Base-by-base conservation (phyloP, 2,888 invertebrate species). In the Amiota minor region DNA sequence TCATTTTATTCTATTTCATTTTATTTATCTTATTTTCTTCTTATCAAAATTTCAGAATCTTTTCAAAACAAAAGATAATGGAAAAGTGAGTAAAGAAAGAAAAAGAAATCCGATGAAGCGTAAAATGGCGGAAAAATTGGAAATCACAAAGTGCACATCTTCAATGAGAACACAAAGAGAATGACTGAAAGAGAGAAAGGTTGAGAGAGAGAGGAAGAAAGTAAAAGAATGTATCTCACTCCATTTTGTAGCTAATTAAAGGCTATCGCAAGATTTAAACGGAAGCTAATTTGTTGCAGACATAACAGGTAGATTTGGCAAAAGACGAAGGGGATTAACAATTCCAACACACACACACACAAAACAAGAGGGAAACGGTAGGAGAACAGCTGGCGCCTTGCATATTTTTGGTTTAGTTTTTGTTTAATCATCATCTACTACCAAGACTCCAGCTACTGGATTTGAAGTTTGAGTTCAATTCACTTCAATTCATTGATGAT, bases 81-180 rank as follows among this genome's bases (percentile, higher is more conserved):
- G 35, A 18, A 59, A 59, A 59, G 18, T 59, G 53, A n/a, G 11
- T 12, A 50, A 59, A 59, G 18, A 59, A 1, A 59, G 10, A 55
- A 14, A 55, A 55, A n/a, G 56, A 18, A 59, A 59, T 59, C 10
- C 56, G 20, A 11, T 59, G 18, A 59, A 20, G 56, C 56, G 8
- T 59, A n/a, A 18, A 18, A 59, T 18, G 56, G 18, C 56, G 11
- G 16, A 20, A n/a, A 59, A 59, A 56, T 20, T 11, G 11, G 9
- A 59, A 59, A 59, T 59, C 56, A 18, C 56, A 59, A 59, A 59
- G 56, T 59, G 56, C 56, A 20, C 56, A 59, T 59, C 56, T 59
- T 18, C 1, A 59, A 18, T 20, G 11, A 59, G 14, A 35, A 35
- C 35, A 35, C 35, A 35, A 1, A 35, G 18, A 16, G 18, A 18